phyloP scores from a whole-genome alignment of 2,888 invertebrate species.

The Abrostola triplasia region DNA sequence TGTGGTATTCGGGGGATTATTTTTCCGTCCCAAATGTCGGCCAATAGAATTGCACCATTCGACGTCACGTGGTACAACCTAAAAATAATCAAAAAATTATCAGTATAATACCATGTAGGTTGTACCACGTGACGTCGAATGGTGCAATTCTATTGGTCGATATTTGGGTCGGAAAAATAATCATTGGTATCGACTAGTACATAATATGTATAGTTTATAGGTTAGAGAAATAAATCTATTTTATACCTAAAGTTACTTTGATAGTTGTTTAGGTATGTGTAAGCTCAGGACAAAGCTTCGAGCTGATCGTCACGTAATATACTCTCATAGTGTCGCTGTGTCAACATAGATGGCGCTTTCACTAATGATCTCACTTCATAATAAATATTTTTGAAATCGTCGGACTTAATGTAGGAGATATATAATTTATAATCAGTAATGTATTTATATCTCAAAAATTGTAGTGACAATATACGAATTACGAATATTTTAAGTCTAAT shows the following conservation, averaged over 20 bases:
- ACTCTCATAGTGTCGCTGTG: conserved; percentile 66
- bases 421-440: conserved; percentile 36
- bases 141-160: no score
- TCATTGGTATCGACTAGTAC: conserved; percentile 54
- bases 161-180: no score
- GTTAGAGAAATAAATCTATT: conserved; percentile 84
- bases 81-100: no score
- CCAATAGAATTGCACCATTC: no score
- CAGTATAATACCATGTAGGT: no score
- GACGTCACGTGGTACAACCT: no score
- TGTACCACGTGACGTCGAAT: no score
- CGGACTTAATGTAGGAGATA: conserved; percentile 37
- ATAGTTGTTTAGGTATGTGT: conserved; percentile 65
- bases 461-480: conserved; percentile 56
- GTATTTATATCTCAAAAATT: conserved; percentile 35
- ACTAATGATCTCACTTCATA: conserved; percentile 57
- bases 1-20: no score
- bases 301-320: conserved; percentile 62
- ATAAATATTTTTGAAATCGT: conserved; percentile 51
- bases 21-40: no score
- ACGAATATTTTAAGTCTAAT: conserved; percentile 42
- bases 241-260: conserved; percentile 74
- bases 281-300: conserved; percentile 69
- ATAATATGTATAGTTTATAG: conserved; percentile 76
- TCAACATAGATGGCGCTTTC: conserved; percentile 69